Base-by-base conservation (phyloP, 2,888 invertebrate species). In the Galerucella nymphaeae region DNA sequence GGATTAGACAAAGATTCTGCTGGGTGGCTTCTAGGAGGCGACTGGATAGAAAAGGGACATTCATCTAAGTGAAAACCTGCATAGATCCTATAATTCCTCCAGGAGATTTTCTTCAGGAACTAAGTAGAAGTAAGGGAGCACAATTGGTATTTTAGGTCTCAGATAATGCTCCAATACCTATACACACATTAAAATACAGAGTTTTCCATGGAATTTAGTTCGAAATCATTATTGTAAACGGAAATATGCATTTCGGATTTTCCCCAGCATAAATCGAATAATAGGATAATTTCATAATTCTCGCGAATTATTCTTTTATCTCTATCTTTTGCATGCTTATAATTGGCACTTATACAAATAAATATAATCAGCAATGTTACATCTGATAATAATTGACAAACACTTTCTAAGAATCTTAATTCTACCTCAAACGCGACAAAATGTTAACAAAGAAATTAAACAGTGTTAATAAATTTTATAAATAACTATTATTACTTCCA, bases 321-420 rank as follows among this genome's bases (percentile, higher is more conserved):
- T 74, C 61, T 64, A 75, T 74, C 73, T 75, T 75, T 77, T 63
- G 77, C 77, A 77, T 77, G 77, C 66, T 71, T 66, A 63, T 77
- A 75, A 77, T 75, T 75, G 74, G 68, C 72, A 66, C 67, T 55
- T 11, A 30, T 58, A 70, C 69, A 71, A 73, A 73, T 70, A 58
- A 67, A 48, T 66, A 66, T 67, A 66, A 73, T 74, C 68, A 73
- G 48, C 42, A 23, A 71, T 71, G 71, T 59, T 73, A 73, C 73
- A 73, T 73, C 70, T 72, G 53, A 64, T 76, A 76, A 77, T 76
- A 71, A 74, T 53, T 16, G 45, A 23, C 18, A 45, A 13, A 2
- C 1, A 14, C 45, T 13, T 13, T 45, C 45, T 45, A 13, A 14
- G 45, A 13, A 45, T 45, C 10, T 45, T 4, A 42, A 42, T 10